These are phyloP conservation scores for Lithobius niger DNA, from an alignment of 1,140 invertebrate genomes.

Conservation along the genomic window DNA sequence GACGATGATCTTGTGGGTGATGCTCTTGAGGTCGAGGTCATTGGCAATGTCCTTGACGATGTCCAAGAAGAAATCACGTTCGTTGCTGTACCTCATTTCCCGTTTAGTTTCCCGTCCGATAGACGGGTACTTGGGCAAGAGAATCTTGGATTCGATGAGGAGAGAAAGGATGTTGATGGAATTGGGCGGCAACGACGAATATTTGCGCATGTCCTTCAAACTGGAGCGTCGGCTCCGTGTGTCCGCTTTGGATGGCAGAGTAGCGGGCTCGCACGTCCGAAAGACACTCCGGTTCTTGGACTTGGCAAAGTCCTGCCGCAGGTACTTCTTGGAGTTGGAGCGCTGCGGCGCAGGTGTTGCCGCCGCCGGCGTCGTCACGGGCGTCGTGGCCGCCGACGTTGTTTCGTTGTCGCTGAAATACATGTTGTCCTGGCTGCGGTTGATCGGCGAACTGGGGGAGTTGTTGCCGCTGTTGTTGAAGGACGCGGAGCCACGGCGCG, in stretches of 20 bases:
- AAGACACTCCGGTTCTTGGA: constrained; percentile 37
- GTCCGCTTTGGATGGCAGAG: constrained; percentile 18
- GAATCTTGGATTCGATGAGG: constrained; percentile 37
- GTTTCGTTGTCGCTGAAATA: background rate
- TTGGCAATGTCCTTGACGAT: constrained; percentile 37
- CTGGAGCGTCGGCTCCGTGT: constrained; percentile 27
- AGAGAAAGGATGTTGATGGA: constrained; percentile 37
- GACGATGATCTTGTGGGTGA: constrained; percentile 35
- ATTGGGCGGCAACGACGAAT: constrained; percentile 36
- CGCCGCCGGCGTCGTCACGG: background rate
- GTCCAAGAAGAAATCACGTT: constrained; percentile 35
- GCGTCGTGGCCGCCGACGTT: background rate
- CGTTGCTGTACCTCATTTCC: constrained; percentile 30
- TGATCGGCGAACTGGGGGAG: constrained; percentile 18
- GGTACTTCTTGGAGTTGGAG: constrained; percentile 36
- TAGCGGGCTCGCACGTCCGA: constrained; percentile 26
- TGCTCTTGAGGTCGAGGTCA: constrained; percentile 33
- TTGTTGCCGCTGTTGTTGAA: constrained; percentile 21
- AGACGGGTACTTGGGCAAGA: constrained; percentile 30
- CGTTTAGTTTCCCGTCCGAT: constrained; percentile 31
- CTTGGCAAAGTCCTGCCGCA: constrained; percentile 38
- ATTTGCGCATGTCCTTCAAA: constrained; percentile 31
- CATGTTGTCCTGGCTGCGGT: background rate
- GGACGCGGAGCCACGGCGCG: constrained; percentile 17
- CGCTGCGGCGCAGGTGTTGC: constrained; percentile 24